These are phyloP conservation scores for Vimba vimba DNA, from an alignment of 2,113 vertebrate species.

Conservation along the genomic window DNA sequence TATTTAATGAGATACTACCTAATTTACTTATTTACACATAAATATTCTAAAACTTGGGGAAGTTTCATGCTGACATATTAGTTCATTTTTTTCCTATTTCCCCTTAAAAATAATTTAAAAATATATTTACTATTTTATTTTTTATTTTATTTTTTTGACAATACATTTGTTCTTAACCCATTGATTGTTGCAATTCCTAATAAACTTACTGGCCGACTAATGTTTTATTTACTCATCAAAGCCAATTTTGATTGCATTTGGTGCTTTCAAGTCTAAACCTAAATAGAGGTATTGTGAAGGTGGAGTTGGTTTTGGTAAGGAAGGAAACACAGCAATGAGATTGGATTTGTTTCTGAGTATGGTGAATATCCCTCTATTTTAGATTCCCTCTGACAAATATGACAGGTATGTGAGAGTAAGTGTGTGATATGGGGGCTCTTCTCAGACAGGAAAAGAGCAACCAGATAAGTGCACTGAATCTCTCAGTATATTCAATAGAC, in stretches of 20 bases:
- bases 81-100: too few species aligned
- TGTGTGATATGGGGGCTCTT: background rate
- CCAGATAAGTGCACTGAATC: background rate
- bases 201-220: background rate
- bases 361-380: background rate
- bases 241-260: background rate
- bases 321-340: background rate
- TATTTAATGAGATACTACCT: too few species aligned
- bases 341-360: conserved; percentile 2
- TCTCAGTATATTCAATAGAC: conserved; percentile 17
- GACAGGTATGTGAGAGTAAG: background rate
- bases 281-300: background rate
- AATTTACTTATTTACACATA: too few species aligned
- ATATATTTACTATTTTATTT: too few species aligned
- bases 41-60: too few species aligned
- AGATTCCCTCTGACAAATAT: background rate
- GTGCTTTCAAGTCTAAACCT: background rate
- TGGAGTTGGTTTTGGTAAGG: background rate
- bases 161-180: background rate
- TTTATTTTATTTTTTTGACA: background rate
- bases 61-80: too few species aligned
- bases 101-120: too few species aligned
- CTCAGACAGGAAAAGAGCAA: conserved; percentile 13
- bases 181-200: background rate
- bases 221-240: background rate